Evolutionary conservation across 2,888 invertebrate genomes (phyloP).

Genomic region (Vesta saturnalis): DNA sequence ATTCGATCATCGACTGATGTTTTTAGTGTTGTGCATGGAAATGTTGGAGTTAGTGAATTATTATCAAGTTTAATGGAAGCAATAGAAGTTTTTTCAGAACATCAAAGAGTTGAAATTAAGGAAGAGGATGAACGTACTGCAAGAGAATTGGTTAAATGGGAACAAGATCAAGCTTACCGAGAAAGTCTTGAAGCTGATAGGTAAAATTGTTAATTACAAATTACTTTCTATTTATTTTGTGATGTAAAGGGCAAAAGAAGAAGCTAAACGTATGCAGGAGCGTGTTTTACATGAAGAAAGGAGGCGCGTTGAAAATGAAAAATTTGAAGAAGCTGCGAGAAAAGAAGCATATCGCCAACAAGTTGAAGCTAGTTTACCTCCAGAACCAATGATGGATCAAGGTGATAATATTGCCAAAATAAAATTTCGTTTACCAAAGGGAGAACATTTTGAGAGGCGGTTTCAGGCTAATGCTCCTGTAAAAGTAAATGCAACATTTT

Average conservation of each 20-base stretch:
- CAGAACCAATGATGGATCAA: constrained; percentile 72
- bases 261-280: constrained; percentile 81
- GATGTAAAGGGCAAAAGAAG: constrained; percentile 81
- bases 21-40: constrained; percentile 89
- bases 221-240: neutral
- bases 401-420: constrained; percentile 72
- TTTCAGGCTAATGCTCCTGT: constrained; percentile 72
- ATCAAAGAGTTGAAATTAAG: constrained; percentile 79
- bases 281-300: constrained; percentile 76
- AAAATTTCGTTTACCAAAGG: constrained; percentile 83
- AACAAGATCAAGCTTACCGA: constrained; percentile 95
- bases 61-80: constrained; percentile 88
- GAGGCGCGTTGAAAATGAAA: constrained; percentile 79
- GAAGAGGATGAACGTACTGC: constrained; percentile 91
- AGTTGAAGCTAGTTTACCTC: constrained; percentile 76
- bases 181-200: constrained; percentile 87
- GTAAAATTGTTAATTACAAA: constrained; percentile 57
- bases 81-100: constrained; percentile 83
- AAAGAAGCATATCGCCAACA: constrained; percentile 75
- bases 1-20: constrained; percentile 90
- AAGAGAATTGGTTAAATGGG: constrained; percentile 87
- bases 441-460: constrained; percentile 79
- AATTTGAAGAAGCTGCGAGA: constrained; percentile 75
- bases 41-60: constrained; percentile 89
- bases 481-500: constrained; percentile 58